Base-by-base conservation (phyloP, 2,888 invertebrate species). In the Cheilosia urbana region DNA sequence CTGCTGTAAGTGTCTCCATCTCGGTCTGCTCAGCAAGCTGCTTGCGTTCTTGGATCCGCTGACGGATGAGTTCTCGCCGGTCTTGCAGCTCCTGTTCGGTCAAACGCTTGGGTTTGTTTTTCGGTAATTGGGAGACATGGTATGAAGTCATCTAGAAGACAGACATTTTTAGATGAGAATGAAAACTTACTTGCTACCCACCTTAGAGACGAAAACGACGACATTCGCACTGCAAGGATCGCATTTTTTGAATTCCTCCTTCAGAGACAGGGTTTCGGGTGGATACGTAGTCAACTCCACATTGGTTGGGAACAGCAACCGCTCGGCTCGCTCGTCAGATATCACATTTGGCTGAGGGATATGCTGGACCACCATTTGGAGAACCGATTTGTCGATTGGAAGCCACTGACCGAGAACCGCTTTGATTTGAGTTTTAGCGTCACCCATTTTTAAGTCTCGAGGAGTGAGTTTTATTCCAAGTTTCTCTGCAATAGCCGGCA, bases 131-230 rank as follows among this genome's bases (percentile, higher is more conserved):
- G 88, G 94, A 95, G 83, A 94, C 94, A 89, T 97, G 96, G 30
- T 96, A 94, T 68, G 96, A 95, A 92, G 97, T 96, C 98, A 99
- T 98, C 94, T 98, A 98, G 0, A 98, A 98, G 97, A 2, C 5
- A 47, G 30, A 40, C 3, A 9, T 5, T 15, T n/a, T 24, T 17
- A 42, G 13, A 42, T 45, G 24, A 55, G n/a, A 57, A n/a, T 17
- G 1, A 34, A 11, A 17, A 17, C 5, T 3, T n/a, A 17, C n/a
- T 6, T 9, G 17, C 3, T 2, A 62, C 66, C 42, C 79, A 89
- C 89, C 78, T 92, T 92, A 4, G 92, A 92, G 4, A 92, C 88
- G 94, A 92, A 92, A 2, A 90, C 92, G 63, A 92, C 90, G 0
- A 92, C 88, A 83, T 94, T 93, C 94, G 97, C 87, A 95, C 95